Conservation (phyloP, 92 coral and sea anemone genomes). For the Pocillopora grandis region DNA sequence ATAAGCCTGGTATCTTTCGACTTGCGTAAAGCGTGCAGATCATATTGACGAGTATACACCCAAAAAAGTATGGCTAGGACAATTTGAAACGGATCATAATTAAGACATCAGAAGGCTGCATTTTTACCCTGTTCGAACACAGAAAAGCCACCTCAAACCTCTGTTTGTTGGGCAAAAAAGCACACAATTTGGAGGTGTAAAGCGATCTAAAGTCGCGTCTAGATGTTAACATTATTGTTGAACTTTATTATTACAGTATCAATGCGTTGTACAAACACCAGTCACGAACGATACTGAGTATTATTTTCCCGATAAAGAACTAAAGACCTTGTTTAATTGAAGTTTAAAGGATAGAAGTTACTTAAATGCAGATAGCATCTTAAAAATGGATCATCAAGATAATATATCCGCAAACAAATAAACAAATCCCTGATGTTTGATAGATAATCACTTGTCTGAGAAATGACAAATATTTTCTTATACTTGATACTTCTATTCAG, state of each 20-base stretch:
- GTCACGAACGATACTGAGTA: not conserved
- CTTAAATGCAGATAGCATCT: constrained; percentile 39
- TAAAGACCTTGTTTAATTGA: constrained; percentile 12
- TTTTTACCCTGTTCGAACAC: no score
- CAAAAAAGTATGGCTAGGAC: no score
- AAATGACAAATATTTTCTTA: constrained; percentile 24
- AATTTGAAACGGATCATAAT: no score
- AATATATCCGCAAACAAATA: constrained; percentile 43
- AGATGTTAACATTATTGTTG: not conserved
- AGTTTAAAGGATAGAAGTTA: constrained; percentile 22
- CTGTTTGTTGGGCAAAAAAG: not conserved
- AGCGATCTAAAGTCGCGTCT: not conserved
- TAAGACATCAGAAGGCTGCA: no score
- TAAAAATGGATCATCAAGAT: constrained; percentile 48
- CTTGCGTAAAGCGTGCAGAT: not conserved
- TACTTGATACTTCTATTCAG: not conserved
- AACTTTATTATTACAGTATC: not conserved
- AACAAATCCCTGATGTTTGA: constrained; percentile 24
- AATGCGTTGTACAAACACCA: not conserved
- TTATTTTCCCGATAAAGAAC: constrained; percentile 11
- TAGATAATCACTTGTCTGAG: constrained; percentile 16
- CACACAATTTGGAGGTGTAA: constrained; percentile 7
- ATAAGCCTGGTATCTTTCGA: no score
- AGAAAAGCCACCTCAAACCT: not conserved
- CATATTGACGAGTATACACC: no score